phyloP scores from a whole-genome alignment of 2,113 vertebrate genomes.

The Ranitomeya variabilis region DNA sequence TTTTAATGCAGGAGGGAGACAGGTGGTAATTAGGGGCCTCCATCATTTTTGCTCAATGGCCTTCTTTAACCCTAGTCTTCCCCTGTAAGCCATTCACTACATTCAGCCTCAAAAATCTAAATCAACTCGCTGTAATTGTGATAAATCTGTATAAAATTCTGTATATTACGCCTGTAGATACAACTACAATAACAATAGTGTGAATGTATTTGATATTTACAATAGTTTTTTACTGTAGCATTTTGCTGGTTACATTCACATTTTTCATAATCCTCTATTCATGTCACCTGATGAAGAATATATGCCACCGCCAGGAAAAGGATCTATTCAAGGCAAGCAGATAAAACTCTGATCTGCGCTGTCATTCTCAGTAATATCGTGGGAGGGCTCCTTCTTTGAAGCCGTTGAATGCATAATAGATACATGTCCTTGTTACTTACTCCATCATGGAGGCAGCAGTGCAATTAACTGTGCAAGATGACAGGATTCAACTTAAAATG shows the following conservation, averaged over 20 bases:
- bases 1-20: too few species aligned
- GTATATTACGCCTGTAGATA: not conserved
- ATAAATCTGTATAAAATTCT: not conserved
- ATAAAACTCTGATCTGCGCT: not conserved
- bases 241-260: too few species aligned
- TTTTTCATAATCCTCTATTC: not conserved
- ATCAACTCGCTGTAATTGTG: too few species aligned
- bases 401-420: conserved; percentile 37
- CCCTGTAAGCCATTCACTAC: too few species aligned
- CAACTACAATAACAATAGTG: not conserved
- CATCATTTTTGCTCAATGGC: too few species aligned
- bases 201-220: not conserved
- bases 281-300: not conserved
- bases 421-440: conserved; percentile 28
- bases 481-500: conserved; percentile 13
- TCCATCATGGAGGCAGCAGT: conserved; percentile 30
- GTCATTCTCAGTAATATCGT: conserved; percentile 28
- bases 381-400: conserved; percentile 2
- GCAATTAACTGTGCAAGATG: conserved; percentile 33
- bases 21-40: too few species aligned
- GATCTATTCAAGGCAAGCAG: not conserved
- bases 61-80: too few species aligned
- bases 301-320: not conserved
- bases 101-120: too few species aligned
- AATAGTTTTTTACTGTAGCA: not conserved